phyloP scores from a whole-genome alignment of 2,113 vertebrate species.

The Danio rerio region DNA sequence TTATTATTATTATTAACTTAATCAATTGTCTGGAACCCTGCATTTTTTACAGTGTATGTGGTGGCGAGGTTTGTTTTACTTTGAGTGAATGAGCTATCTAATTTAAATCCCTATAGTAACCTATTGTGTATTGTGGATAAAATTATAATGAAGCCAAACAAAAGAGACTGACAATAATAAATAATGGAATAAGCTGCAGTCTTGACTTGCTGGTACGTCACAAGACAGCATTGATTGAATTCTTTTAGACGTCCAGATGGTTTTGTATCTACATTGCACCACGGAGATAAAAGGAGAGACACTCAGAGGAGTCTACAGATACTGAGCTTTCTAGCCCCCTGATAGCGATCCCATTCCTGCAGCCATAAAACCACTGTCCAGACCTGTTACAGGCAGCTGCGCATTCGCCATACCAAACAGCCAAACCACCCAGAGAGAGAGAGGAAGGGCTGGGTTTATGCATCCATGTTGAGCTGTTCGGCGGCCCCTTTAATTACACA shows the following conservation, averaged over 20 bases:
- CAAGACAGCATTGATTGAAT: neutral
- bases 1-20: too few relatives aligned
- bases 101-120: too few relatives aligned
- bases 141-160: too few relatives aligned
- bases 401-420: slow-evolving; percentile 11
- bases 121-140: too few relatives aligned
- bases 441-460: slow-evolving; percentile 37
- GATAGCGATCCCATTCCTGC: slow-evolving; percentile 19
- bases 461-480: slow-evolving; percentile 32
- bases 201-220: slow-evolving; percentile 12
- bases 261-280: neutral
- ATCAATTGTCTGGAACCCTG: too few relatives aligned
- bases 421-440: neutral
- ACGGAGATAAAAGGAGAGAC: neutral
- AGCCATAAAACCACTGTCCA: slow-evolving; percentile 21
- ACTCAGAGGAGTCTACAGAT: slow-evolving; percentile 1
- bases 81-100: too few relatives aligned
- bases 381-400: slow-evolving; percentile 29
- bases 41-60: too few relatives aligned
- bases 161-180: too few relatives aligned
- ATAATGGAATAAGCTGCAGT: neutral
- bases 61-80: too few relatives aligned
- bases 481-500: slow-evolving; percentile 60
- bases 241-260: neutral
- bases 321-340: slow-evolving; percentile 8